Evolutionary conservation across 2,113 vertebrate genomes (phyloP), one percentile per base, ranked within the genome.

Genomic region (Panthera leo): DNA sequence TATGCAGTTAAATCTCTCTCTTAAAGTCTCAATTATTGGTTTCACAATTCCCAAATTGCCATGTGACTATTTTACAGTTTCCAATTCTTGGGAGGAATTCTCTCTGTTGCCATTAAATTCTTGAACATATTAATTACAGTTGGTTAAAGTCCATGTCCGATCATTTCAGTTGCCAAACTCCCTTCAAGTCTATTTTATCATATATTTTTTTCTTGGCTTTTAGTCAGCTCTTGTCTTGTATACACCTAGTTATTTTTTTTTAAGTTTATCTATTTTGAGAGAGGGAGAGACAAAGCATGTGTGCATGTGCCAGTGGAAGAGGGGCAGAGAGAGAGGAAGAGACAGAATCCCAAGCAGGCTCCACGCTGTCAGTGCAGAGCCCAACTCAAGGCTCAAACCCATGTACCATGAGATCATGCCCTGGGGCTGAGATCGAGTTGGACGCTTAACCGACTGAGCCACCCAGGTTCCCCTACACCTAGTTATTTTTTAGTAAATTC

Each of bases 61-160:
- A 89, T 68, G 91, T 92, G 31, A 76, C 73, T 95, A 94, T 39
- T 91, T 92, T 45, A 61, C 42, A 21, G 45, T 80, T 95, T 85
- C 36, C 1, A 65, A 9, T 42, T 80, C 48, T 71, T 2, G 65
- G 68, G 19, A 67, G 65, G 71, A 79, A 80, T 83, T 91, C 48
- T 85, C 58, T 75, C 7, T 63, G 68, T 36, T 55, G 3, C 31
- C 83, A 14, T 78, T 95, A 65, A 55, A 58, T 78, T 70, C 67
- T 48, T 70, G 25, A 71, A 23, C 42, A 13, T 45, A 36, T 68
- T 88, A 91, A 68, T 73, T n/a, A n/a, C 3, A 48, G 34, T 9
- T 84, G 63, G 34, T 45, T 87, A 71, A 70, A 78, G 23, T 87
- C 19, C n/a, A n/a, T 21, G 29, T 68, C 65, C 18, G 14, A 61